phyloP scores from a whole-genome alignment of 2,797 vertebrate species.

The Apogon hyalosoma region DNA sequence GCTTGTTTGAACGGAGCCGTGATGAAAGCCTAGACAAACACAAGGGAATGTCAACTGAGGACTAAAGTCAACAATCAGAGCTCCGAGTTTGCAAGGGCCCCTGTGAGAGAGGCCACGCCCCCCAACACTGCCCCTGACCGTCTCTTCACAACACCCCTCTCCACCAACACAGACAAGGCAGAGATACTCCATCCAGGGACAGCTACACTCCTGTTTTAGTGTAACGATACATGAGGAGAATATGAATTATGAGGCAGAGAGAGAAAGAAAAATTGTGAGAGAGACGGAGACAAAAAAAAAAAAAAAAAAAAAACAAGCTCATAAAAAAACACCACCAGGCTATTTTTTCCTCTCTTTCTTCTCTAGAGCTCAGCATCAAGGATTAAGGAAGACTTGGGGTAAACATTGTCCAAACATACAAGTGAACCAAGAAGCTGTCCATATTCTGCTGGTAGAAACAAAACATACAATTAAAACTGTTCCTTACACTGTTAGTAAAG shows the following conservation, averaged over 20 bases:
- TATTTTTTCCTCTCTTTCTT: constrained; percentile 4
- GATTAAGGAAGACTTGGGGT: constrained; percentile 33
- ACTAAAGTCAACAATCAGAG: constrained; percentile 81
- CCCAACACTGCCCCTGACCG: constrained; percentile 37
- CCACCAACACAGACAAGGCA: constrained; percentile 8
- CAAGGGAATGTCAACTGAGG: constrained; percentile 79
- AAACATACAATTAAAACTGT: constrained; percentile 31
- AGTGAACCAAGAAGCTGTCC: constrained; percentile 31
- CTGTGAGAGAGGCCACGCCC: constrained; percentile 65
- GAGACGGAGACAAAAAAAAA: constrained; percentile 8
- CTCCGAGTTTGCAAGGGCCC: constrained; percentile 56
- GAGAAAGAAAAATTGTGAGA: constrained; percentile 5
- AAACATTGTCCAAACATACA: constrained; percentile 47
- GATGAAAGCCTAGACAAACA: constrained; percentile 84
- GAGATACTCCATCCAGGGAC: constrained; percentile 14
- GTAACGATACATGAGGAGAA: constrained; percentile 34
- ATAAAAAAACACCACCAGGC: constrained; percentile 47
- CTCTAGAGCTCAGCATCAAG: constrained; percentile 34
- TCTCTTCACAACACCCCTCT: constrained; percentile 28
- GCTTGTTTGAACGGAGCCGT: constrained; percentile 80
- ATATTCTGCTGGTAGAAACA: constrained; percentile 11
- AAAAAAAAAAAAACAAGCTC: constrained; percentile 50
- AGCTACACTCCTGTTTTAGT: constrained; percentile 13
- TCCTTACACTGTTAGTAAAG: constrained; percentile 38
- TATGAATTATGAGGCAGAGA: constrained; percentile 22